Evolutionary conservation across 2,113 vertebrate genomes (phyloP).

Genomic region (Illadopsis cleaveri): DNA sequence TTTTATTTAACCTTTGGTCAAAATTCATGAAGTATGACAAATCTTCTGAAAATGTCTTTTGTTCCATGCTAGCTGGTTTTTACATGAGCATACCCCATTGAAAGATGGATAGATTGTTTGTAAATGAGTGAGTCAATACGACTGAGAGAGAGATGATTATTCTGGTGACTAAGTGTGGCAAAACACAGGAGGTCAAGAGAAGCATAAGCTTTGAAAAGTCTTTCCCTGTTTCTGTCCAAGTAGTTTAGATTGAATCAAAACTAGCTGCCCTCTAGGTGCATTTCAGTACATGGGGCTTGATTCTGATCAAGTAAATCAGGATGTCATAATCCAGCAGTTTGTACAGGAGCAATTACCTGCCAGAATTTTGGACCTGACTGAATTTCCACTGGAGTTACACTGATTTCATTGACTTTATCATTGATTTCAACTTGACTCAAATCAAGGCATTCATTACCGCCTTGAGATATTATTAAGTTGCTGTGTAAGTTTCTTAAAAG

Average conservation of each 20-base stretch:
- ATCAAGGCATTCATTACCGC: neutral
- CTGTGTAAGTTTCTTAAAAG: neutral
- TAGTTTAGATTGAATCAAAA: neutral
- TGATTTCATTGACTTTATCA: neutral
- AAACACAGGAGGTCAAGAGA: neutral
- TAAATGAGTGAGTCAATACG: neutral
- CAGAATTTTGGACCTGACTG: neutral
- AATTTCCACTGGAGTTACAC: neutral
- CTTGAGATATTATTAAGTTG: neutral
- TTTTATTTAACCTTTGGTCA: neutral
- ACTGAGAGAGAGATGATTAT: neutral
- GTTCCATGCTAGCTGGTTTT: neutral
- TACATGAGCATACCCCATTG: neutral
- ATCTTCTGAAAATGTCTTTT: neutral
- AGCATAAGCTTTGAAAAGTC: neutral
- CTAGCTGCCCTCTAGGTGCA: neutral
- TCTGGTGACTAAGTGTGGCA: neutral
- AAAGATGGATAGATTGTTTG: neutral
- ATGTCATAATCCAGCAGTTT: neutral
- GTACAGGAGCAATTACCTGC: neutral
- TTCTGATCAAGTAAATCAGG: neutral
- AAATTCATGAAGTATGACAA: neutral
- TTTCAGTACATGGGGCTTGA: neutral
- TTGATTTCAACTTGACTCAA: neutral
- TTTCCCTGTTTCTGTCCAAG: neutral